These are phyloP conservation scores for Prunella himalayana DNA, from an alignment of 2,113 vertebrate species.

Conservation along the genomic window DNA sequence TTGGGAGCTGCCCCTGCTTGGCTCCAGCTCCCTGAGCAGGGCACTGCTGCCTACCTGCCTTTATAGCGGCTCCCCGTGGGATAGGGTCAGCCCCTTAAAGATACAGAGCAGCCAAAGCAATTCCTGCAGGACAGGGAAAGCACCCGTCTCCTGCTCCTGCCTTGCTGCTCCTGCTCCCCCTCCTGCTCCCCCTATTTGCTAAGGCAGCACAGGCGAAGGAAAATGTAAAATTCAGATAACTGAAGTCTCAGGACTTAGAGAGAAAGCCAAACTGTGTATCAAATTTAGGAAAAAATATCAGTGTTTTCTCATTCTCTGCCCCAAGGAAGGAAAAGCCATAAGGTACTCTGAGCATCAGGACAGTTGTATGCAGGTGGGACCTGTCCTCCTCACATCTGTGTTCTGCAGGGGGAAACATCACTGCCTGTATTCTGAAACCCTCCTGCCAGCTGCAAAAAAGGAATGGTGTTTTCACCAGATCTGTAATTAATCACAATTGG, in stretches of 20 bases:
- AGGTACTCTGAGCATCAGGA: not conserved
- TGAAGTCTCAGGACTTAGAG: not conserved
- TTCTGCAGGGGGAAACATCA: not conserved
- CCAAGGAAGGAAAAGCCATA: not conserved
- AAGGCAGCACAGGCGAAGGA: not conserved
- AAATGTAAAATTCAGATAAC: not conserved
- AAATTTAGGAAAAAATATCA: not conserved
- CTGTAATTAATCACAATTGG: not conserved
- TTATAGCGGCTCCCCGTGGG: slow-evolving; percentile 42
- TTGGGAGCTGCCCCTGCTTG: slow-evolving; percentile 5
- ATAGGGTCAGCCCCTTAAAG: slow-evolving; percentile 75
- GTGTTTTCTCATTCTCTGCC: not conserved
- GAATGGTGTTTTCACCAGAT: not conserved
- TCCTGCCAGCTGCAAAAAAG: not conserved
- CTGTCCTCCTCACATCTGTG: not conserved
- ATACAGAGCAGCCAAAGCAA: slow-evolving; percentile 50
- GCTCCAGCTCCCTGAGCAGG: not conserved
- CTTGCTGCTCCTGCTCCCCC: not conserved
- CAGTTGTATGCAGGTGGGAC: fast-evolving
- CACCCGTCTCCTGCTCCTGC: not conserved
- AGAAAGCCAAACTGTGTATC: not conserved
- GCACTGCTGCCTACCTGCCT: slow-evolving; percentile 53
- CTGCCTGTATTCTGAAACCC: not conserved
- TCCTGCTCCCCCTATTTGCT: not conserved
- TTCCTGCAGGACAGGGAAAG: not conserved